Base-by-base conservation (phyloP, 1,140 invertebrate species). In the Oedothorax gibbosus region DNA sequence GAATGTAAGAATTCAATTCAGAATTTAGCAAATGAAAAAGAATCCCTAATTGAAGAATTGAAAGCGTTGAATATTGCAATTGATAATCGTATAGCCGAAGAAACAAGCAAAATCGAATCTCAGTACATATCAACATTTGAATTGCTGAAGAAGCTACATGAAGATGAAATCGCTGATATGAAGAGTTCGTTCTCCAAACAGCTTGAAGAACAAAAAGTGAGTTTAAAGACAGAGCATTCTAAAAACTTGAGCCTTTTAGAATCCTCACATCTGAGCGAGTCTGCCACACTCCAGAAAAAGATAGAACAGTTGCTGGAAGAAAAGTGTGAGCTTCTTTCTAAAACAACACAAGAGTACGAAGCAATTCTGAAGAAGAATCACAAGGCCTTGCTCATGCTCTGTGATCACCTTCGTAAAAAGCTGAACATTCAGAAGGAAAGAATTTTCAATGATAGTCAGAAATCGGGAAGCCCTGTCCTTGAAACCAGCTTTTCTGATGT, bases 231-330 rank as follows among this genome's bases (percentile, higher is more conserved):
- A 20, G 81, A 84, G 20, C 72, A 84, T 76, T 65, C 60, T 12
- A 76, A 68, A 18, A n/a, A 51, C 18, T 18, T 84, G 5, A 49
- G n/a, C 10, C 4, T 75, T 5, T 65, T 84, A 35, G 81, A 75
- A 76, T 50, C 71, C 20, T 51, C 60, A 18, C 72, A 84, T 66
- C 76, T 51, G 18, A 71, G 60, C 14, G 72, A 84, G 49, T 84
- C 69, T 12, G 60, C 62, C 10, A 57, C 62, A 15, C 76, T 75
- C 10, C 81, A 84, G 49, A 84, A 84, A n/a, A 84, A 76, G 51
- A 84, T 84, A 9, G 81, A 84, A n/a, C 71, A 84, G 12, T 64
- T 84, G n/a, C 51, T 84, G 8, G 81, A 84, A 35, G 81, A 84
- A 18, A 84, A 84, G 50, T 84, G 81, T 68, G 81, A 84, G n/a